Evolutionary conservation across 2,888 invertebrate species (phyloP), one percentile per base, ranked within the genome.

Genomic region (Hypena proboscidalis): DNA sequence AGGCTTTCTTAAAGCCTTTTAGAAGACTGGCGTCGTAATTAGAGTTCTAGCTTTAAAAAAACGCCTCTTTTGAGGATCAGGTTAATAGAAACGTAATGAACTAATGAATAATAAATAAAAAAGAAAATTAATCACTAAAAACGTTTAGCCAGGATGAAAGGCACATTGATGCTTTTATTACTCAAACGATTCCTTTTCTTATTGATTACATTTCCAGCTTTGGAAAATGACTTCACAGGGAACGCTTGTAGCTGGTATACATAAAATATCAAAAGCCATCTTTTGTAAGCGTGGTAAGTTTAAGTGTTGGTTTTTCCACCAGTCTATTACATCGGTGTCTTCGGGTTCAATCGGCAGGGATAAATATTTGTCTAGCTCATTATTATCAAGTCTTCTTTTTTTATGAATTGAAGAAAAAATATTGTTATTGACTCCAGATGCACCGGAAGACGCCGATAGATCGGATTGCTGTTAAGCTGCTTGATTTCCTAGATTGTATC

Each of bases 131-230:
- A 11, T 25, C 11, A 10, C n/a, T n/a, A n/a, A 25, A 25, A 25
- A 25, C 10, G 25, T 25, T 11, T 25, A 25, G 8, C 25, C 25
- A 25, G 10, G 25, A 25, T 25, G 22, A n/a, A 7, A 22, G 25
- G 11, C 25, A 25, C 25, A 25, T 25, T 25, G 25, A n/a, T 11
- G 25, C 25, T 25, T 25, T 25, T 25, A 25, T 25, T 25, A 11
- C 25, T 11, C 10, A 25, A 11, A 11, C 25, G 25, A 11, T 25
- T 25, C 25, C 11, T 25, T 11, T 25, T 22, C 11, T 25, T 25
- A n/a, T 4, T 25, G 11, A 25, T 25, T 25, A 25, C 10, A 25
- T 25, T 25, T 11, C 10, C 25, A 11, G 10, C 10, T 25, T 11
- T 25, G 5, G 11, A 25, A 11, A 25, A 25, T 25, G 25, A 10